phyloP scores from a whole-genome alignment of 64 coral and sea anemone species.

The Porites lutea region DNA sequence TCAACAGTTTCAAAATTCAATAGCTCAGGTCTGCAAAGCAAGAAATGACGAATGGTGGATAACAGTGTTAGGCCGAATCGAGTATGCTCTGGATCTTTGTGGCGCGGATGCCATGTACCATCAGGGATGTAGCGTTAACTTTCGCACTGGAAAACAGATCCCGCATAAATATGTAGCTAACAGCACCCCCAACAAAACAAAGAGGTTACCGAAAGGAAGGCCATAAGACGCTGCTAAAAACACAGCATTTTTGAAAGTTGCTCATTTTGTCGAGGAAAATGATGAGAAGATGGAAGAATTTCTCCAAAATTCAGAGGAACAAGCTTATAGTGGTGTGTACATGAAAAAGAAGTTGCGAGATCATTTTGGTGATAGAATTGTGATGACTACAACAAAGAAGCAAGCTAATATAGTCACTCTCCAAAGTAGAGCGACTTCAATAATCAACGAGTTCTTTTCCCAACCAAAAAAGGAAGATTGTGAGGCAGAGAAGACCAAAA shows the following conservation, averaged over 20 bases:
- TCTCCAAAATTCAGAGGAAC: not conserved
- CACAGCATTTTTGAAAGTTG: slow-evolving; percentile 10
- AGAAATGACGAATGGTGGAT: slow-evolving; percentile 23
- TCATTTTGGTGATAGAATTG: slow-evolving; percentile 20
- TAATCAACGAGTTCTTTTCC: slow-evolving; percentile 38
- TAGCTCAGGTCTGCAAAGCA: not conserved
- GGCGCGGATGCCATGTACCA: slow-evolving; percentile 33
- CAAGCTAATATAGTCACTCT: slow-evolving; percentile 25
- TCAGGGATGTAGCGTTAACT: slow-evolving; percentile 10
- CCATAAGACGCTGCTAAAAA: not conserved
- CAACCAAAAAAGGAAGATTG: not conserved
- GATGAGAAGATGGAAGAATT: slow-evolving; percentile 34
- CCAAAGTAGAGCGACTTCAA: not conserved
- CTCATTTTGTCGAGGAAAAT: slow-evolving; percentile 7
- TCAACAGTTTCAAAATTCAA: slow-evolving; percentile 4
- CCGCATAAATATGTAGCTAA: not conserved
- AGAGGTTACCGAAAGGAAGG: not conserved
- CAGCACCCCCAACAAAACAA: not conserved
- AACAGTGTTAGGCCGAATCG: slow-evolving; percentile 17
- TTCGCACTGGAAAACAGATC: slow-evolving; percentile 45
- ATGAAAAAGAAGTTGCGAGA: slow-evolving; percentile 34
- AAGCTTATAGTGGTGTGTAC: slow-evolving; percentile 14
- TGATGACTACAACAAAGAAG: slow-evolving; percentile 9
- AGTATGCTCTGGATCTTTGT: slow-evolving; percentile 2
- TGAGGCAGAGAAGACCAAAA: not conserved